These are phyloP conservation scores for Nephrotoma guestfalica DNA, from an alignment of 2,888 invertebrate species.

Conservation along the genomic window DNA sequence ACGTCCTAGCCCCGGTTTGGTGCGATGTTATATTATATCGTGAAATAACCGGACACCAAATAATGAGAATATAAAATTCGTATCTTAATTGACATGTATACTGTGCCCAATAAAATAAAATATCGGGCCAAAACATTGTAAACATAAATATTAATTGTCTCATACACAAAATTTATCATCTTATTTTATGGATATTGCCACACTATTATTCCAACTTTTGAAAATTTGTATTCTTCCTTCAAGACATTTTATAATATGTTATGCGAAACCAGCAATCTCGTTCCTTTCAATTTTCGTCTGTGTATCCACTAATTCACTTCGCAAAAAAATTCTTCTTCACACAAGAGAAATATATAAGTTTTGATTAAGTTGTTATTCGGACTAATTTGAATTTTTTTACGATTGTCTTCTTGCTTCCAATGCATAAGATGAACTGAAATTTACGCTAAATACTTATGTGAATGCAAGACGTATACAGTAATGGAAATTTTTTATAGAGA, in stretches of 20 bases:
- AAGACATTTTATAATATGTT: not conserved
- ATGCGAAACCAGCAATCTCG: not conserved
- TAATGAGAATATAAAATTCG: not conserved
- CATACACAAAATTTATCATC: not conserved
- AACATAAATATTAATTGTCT: not conserved
- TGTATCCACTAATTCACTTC: not conserved
- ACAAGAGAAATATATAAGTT: not conserved
- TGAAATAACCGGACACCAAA: too few species aligned
- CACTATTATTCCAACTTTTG: not conserved
- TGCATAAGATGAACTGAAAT: not conserved
- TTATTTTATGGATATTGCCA: not conserved
- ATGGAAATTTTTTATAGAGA: not conserved
- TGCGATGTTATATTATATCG: too few species aligned
- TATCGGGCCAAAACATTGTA: not conserved
- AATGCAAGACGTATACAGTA: not conserved
- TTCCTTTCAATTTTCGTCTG: not conserved
- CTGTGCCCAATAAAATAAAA: not conserved
- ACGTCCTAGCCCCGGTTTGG: too few species aligned
- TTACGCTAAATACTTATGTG: not conserved
- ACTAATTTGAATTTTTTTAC: conserved; percentile 1
- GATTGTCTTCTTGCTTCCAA: not conserved
- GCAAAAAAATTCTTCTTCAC: not conserved
- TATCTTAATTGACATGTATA: not conserved
- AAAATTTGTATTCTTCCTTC: not conserved
- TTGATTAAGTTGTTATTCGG: conserved; percentile 3